Evolutionary conservation across 2,797 vertebrate species (phyloP).

Genomic region (Tolypeutes matacus): DNA sequence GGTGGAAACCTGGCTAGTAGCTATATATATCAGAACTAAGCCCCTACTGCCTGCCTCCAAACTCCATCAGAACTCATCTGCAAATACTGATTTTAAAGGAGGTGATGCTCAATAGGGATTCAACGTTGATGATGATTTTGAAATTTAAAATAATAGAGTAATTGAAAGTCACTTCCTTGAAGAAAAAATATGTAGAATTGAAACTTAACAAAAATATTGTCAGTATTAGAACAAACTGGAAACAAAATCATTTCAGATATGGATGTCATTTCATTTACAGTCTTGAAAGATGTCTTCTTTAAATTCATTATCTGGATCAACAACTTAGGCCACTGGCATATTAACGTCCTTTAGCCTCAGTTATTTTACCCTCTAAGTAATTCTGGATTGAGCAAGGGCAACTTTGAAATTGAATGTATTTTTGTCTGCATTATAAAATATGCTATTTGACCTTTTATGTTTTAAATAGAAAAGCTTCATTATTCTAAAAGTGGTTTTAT

Average conservation of each 20-base stretch:
- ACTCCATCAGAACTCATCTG: background rate
- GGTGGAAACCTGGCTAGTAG: background rate
- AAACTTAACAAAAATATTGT: background rate
- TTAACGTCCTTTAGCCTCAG: slow-evolving; percentile 60
- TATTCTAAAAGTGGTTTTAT: slow-evolving; percentile 71
- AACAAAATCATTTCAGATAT: slow-evolving; percentile 66
- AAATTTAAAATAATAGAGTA: slow-evolving; percentile 55
- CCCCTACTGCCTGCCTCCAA: background rate
- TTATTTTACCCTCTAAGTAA: slow-evolving; percentile 73
- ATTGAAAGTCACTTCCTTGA: background rate
- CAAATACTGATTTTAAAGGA: background rate
- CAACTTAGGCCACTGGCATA: slow-evolving; percentile 44
- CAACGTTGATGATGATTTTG: background rate
- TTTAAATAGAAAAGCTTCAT: slow-evolving; percentile 64
- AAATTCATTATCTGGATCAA: slow-evolving; percentile 63
- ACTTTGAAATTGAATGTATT: slow-evolving; percentile 71
- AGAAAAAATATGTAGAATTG: slow-evolving; percentile 21
- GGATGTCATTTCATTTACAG: slow-evolving; percentile 11
- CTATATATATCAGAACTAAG: background rate
- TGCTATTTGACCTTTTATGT: slow-evolving; percentile 70
- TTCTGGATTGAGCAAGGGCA: slow-evolving; percentile 56
- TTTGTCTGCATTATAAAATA: slow-evolving; percentile 63
- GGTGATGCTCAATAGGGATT: background rate
- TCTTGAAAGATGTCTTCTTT: slow-evolving; percentile 62
- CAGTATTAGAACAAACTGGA: background rate